Evolutionary conservation across 2,113 vertebrate species (phyloP).

Genomic region (Calyptommatus sinebrachiatus): DNA sequence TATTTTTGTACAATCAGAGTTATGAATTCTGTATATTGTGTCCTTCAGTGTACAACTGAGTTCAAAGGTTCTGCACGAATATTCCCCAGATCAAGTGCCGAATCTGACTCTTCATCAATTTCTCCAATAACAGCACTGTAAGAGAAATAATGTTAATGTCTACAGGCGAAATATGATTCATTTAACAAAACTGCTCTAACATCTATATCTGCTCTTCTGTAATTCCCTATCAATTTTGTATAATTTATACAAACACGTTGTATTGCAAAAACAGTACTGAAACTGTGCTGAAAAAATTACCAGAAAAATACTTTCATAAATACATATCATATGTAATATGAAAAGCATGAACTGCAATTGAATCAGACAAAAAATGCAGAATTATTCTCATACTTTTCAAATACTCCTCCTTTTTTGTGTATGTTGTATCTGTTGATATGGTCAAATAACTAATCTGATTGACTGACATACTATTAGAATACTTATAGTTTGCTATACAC

Average conservation of each 20-base stretch:
- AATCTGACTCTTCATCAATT: conserved; percentile 98
- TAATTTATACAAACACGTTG: background rate
- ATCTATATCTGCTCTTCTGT: background rate
- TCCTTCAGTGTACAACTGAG: conserved; percentile 89
- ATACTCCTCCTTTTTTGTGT: too few relatives aligned
- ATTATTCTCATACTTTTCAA: too few relatives aligned
- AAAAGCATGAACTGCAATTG: too few relatives aligned
- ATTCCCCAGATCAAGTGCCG: conserved; percentile 92
- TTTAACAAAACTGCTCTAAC: background rate
- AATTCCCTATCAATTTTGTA: background rate
- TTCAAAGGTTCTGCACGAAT: conserved; percentile 96
- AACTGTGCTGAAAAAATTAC: background rate
- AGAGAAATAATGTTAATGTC: conserved; percentile 42
- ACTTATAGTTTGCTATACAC: too few relatives aligned
- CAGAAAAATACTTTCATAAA: background rate
- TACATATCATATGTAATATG: too few relatives aligned
- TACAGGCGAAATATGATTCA: background rate
- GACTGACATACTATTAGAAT: too few relatives aligned
- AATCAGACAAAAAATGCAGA: too few relatives aligned
- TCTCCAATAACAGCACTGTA: conserved; percentile 95
- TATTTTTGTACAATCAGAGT: conserved; percentile 71
- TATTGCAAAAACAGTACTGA: background rate
- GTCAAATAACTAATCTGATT: too few relatives aligned
- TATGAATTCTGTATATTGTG: conserved; percentile 61
- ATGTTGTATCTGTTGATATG: too few relatives aligned